Evolutionary conservation across 2,797 vertebrate species (phyloP).

Genomic region (Urosaurus nigricauda): DNA sequence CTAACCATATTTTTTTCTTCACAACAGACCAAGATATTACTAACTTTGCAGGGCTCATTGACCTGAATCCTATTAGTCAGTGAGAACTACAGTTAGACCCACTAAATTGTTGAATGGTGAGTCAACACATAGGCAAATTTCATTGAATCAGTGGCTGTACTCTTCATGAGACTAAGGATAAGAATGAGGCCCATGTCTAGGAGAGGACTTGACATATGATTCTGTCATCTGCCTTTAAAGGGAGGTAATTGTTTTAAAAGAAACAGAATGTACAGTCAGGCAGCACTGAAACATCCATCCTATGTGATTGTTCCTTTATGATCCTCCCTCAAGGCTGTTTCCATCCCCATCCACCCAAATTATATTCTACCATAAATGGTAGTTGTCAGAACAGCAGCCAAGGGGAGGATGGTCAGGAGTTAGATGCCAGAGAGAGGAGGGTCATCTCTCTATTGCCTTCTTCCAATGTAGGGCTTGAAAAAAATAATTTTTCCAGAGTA

Average conservation of each 20-base stretch:
- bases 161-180: no score
- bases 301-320: not conserved
- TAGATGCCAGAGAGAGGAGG: not conserved
- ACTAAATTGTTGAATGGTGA: no score
- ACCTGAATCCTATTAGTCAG: not conserved
- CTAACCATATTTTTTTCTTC: not conserved
- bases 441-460: not conserved
- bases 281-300: no score
- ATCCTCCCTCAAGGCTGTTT: not conserved
- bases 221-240: not conserved
- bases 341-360: not conserved
- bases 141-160: no score
- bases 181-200: not conserved
- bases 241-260: not conserved
- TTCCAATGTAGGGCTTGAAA: no score
- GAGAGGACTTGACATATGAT: not conserved
- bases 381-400: not conserved
- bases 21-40: not conserved
- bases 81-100: no score
- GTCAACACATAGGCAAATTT: no score
- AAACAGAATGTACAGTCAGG: not conserved
- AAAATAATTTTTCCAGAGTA: no score
- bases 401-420: not conserved
- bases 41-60: not conserved
- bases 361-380: not conserved